phyloP scores from a whole-genome alignment of 2,888 invertebrate species.

The Norana najaformis region DNA sequence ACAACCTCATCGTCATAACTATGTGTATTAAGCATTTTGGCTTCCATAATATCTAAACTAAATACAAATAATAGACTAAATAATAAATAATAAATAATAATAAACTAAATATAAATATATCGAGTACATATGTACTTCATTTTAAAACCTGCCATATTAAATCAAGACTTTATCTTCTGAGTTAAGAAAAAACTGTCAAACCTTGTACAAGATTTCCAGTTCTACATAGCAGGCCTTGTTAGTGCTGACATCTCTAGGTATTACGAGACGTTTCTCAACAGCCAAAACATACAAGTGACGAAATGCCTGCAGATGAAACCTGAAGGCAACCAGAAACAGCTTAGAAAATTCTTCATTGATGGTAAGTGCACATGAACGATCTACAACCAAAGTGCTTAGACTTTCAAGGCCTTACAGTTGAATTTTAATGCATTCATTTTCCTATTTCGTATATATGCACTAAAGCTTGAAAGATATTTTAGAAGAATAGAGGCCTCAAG shows the following conservation, averaged over 20 bases:
- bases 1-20: neutral
- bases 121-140: too few relatives aligned
- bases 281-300: slow-evolving; percentile 94
- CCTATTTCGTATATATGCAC: neutral
- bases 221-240: slow-evolving; percentile 81
- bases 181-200: slow-evolving; percentile 37
- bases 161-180: neutral
- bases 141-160: too few relatives aligned
- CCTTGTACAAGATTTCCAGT: slow-evolving; percentile 68
- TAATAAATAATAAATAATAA: too few relatives aligned
- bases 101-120: neutral
- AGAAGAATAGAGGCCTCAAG: neutral
- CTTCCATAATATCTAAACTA: neutral
- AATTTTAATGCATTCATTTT: neutral
- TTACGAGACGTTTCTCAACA: slow-evolving; percentile 82
- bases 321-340: slow-evolving; percentile 60
- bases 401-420: neutral
- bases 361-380: neutral
- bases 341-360: neutral
- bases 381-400: neutral
- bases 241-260: slow-evolving; percentile 82
- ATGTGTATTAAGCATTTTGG: neutral
- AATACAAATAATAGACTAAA: neutral
- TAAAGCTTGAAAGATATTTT: neutral
- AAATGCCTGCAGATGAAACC: slow-evolving; percentile 95